Evolutionary conservation across 2,797 vertebrate genomes (phyloP).

Genomic region (Bucorvus abyssinicus): DNA sequence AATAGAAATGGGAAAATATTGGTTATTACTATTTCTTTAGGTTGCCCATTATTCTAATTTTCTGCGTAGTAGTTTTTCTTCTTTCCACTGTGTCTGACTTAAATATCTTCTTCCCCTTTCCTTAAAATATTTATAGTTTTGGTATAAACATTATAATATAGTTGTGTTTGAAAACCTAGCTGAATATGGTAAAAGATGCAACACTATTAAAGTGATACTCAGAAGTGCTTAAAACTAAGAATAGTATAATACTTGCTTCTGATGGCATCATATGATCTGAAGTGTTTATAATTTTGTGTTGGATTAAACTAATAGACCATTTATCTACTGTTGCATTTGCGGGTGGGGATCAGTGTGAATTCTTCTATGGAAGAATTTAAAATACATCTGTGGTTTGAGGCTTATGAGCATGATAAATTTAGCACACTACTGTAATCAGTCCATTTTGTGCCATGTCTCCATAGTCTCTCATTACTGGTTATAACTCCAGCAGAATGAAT

Average conservation of each 20-base stretch:
- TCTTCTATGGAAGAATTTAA: constrained; percentile 44
- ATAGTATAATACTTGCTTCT: not conserved
- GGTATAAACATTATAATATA: not conserved
- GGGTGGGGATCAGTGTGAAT: not conserved
- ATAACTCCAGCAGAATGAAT: not conserved
- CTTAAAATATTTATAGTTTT: constrained; percentile 11
- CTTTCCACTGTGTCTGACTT: not conserved
- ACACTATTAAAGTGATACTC: not conserved
- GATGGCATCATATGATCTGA: not conserved
- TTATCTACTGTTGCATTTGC: not conserved
- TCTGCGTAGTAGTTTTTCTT: not conserved
- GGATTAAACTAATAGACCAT: constrained; percentile 8
- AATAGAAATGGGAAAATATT: not conserved
- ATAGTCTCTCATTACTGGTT: not conserved
- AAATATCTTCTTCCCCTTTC: not conserved
- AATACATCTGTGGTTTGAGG: constrained; percentile 51
- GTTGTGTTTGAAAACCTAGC: not conserved
- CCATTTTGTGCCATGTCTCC: constrained; percentile 13
- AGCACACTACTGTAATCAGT: constrained; percentile 20
- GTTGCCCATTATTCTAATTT: not conserved
- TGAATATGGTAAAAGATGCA: not conserved
- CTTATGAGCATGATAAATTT: constrained; percentile 29
- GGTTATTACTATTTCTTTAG: not conserved
- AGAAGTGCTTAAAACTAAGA: not conserved
- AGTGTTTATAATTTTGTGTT: not conserved